Base-by-base conservation (phyloP, 2,888 invertebrate genomes). In the Drosophila macrospina region DNA sequence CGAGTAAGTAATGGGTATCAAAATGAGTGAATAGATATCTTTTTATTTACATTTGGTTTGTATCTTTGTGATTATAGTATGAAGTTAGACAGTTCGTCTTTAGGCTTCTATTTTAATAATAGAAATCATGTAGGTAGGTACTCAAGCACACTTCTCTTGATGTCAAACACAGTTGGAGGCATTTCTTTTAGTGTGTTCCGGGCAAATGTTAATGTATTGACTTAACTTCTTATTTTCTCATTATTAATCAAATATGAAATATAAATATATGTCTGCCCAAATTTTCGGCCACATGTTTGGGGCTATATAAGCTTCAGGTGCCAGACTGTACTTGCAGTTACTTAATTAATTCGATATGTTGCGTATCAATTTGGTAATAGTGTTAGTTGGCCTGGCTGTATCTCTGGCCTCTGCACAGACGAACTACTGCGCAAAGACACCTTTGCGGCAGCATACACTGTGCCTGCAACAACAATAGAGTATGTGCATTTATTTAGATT, bases 401-500 rank as follows among this genome's bases (percentile, higher is more conserved):
- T 47, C 67, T 8, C 15, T 7, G n/a, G 66, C 24, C 13, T 0
- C 11, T 0, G 71, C 36, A 1, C 59, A 64, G 32, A 51, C 34
- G 1, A 11, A 85, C 36, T 82, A 82, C 42, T 85, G 86, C 24
- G 13, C 24, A 0, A 1, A 16, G 0, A 5, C 16, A n/a, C 0
- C 55, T 85, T 4, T 82, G 82, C 15, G 36, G 60, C 6, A 26
- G n/a, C 74, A 83, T 28, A 81, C 84, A n/a, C n/a, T n/a, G n/a
- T 52, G 83, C 41, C 8, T 83, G 83, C 48, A 48, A 75, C 0
- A 59, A 84, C 26, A 50, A 32, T 51, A 80, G 72, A 30, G 84
- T 80, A 57, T 34, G 74, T 57, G 4, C 5, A 28, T n/a, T 13
- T 28, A 48, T 10, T 11, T 11, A 3, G 4, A 7, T 15, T 15